Evolutionary conservation across 2,888 invertebrate species (phyloP), one percentile per base, ranked within the genome.

Genomic region (Gari tellinella): DNA sequence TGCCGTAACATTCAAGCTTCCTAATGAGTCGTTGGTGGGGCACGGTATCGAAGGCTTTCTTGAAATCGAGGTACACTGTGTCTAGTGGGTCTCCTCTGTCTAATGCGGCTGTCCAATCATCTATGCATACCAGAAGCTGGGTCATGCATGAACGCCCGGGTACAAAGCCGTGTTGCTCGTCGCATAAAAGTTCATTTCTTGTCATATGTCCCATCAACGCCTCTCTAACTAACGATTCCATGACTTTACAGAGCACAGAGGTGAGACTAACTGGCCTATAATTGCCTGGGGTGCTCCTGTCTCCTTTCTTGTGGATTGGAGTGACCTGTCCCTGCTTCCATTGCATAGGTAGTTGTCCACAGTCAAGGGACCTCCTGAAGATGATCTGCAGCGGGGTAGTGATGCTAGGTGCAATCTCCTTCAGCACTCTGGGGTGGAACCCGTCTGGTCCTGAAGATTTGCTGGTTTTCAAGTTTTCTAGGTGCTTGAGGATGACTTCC

Each of bases 221-320:
- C n/a, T n/a, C n/a, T n/a, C n/a, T n/a, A n/a, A n/a, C n/a, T n/a
- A n/a, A n/a, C n/a, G n/a, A n/a, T 31, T 64, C 64, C 21, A 66
- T 41, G 15, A 51, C 10, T 37, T 58, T 57, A 46, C 65, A 57
- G 17, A 65, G 15, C 21, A 56, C 40, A n/a, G n/a, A n/a, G 15
- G 63, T 63, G 15, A 45, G 38, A 37, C 57, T 52, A 12, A 69
- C 58, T 37, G 63, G 69, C 25, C 69, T 23, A 37, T 63, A 63
- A 23, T 63, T 69, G 5, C 40, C 38, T 31, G 43, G 62, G 31
- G 23, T 26, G 25, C 51, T 61, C 56, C 31, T 61, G 40, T 58
- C 57, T 17, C 61, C 61, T 37, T 68, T 68, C 21, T 68, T 68
- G n/a, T 26, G 48, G 14, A 61, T 15, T 23, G 61, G 15, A 12